Conservation (phyloP, 2,888 invertebrate species). For the Polyploca ridens region DNA sequence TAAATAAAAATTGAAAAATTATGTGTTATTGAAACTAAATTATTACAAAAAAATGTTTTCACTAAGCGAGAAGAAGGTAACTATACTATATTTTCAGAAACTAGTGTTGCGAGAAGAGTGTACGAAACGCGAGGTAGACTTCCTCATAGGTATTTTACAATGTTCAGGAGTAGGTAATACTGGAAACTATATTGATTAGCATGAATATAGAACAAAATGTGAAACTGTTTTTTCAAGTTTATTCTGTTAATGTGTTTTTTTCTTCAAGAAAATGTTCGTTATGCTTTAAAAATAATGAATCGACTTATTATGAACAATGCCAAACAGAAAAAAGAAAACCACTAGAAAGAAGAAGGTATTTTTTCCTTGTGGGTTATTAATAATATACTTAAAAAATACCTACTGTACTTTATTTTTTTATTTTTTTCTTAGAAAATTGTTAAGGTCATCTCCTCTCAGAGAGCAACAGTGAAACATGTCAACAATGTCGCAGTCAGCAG, state of each 20-base stretch:
- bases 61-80: conserved; percentile 16
- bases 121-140: neutral
- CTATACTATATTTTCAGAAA: neutral
- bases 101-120: neutral
- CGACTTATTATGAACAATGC: conserved; percentile 39
- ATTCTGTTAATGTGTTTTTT: conserved; percentile 1
- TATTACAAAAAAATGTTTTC: conserved; percentile 20
- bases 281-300: conserved; percentile 35
- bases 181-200: too few species aligned
- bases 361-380: neutral
- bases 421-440: conserved; percentile 19
- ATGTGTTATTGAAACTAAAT: conserved; percentile 16
- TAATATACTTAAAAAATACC: neutral
- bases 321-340: conserved; percentile 44
- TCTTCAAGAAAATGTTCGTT: conserved; percentile 22
- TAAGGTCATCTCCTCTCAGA: neutral
- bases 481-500: neutral
- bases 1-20: conserved; percentile 14
- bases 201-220: too few species aligned
- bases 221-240: too few species aligned
- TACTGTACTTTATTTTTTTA: conserved; percentile 10
- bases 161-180: neutral
- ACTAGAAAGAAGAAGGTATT: conserved; percentile 44
- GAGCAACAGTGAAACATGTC: neutral
- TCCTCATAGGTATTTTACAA: neutral